Evolutionary conservation across 1,140 invertebrate species (phyloP), one percentile per base, ranked within the genome.

Genomic region (Drosophila equinoxialis): DNA sequence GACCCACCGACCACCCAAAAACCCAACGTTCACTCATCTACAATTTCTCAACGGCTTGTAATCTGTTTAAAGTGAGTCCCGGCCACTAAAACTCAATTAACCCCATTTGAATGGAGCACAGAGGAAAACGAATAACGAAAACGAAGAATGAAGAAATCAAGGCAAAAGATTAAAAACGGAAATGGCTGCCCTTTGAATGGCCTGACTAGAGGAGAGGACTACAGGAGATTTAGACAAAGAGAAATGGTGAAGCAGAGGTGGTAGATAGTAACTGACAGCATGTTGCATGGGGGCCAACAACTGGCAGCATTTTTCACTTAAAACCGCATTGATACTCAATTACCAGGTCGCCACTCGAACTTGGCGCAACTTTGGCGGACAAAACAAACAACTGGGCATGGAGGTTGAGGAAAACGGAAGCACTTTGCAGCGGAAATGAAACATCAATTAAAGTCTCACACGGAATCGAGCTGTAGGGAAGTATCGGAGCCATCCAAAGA

Each of bases 311-410:
- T 90, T 90, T 90, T 90, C 89, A 90, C 89, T 90, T 91, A 85
- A 89, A 91, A 91, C 89, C 89, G 68, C 89, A 90, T 90, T 91
- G 89, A 91, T 90, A 90, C 89, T 90, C 89, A 90, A 90, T 90
- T 91, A 90, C 84, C 63, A 72, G 74, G 65, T 72, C 58, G 75
- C 55, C 64, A 39, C 41, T 37, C 42, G 54, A 54, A 42, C 42
- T 48, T 45, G 62, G 45, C 51, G 30, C 45, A 54, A 64, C 30
- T 42, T 26, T 26, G 39, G 71, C 62, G 51, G 54, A 63, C 73
- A 80, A 77, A 84, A 83, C 79, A 86, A 87, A 79, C 84, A 65
- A n/a, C n/a, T 68, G 72, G 78, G 82, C 74, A 86, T 79, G 67
- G 65, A 13, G 37, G 37, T 39, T 57, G 74, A 81, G 84, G 86